phyloP scores from a whole-genome alignment of 2,113 vertebrate species.

The Nanorana parkeri region DNA sequence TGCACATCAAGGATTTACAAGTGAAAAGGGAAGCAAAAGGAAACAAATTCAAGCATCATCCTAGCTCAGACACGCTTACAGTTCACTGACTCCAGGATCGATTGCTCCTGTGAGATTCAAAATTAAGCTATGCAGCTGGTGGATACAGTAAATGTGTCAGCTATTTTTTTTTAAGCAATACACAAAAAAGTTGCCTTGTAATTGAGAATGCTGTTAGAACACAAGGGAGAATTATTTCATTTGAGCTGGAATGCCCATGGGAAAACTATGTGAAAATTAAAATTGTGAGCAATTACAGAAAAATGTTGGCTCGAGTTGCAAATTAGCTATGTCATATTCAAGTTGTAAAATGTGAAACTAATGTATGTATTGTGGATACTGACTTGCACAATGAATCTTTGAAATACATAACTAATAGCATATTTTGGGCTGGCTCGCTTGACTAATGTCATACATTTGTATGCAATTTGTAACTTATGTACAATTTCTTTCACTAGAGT shows the following conservation, averaged over 20 bases:
- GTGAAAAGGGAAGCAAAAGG: neutral
- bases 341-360: constrained; percentile 25
- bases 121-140: constrained; percentile 37
- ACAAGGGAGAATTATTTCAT: constrained; percentile 48
- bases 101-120: constrained; percentile 1
- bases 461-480: neutral
- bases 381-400: neutral
- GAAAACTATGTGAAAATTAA: constrained; percentile 22
- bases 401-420: neutral
- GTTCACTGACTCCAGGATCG: constrained; percentile 6
- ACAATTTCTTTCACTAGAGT: no score
- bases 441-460: neutral
- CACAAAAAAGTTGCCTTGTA: constrained; percentile 44
- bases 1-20: no score
- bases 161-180: constrained; percentile 9
- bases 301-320: constrained; percentile 27
- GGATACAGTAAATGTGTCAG: constrained; percentile 39
- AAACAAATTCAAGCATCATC: constrained; percentile 12
- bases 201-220: constrained; percentile 44
- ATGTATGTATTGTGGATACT: neutral
- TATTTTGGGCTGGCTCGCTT: neutral
- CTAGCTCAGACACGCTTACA: constrained; percentile 2
- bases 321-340: constrained; percentile 31
- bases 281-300: constrained; percentile 45
- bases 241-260: constrained; percentile 23